Evolutionary conservation across 2,797 vertebrate species (phyloP).

Genomic region (Mastacembelus armatus): DNA sequence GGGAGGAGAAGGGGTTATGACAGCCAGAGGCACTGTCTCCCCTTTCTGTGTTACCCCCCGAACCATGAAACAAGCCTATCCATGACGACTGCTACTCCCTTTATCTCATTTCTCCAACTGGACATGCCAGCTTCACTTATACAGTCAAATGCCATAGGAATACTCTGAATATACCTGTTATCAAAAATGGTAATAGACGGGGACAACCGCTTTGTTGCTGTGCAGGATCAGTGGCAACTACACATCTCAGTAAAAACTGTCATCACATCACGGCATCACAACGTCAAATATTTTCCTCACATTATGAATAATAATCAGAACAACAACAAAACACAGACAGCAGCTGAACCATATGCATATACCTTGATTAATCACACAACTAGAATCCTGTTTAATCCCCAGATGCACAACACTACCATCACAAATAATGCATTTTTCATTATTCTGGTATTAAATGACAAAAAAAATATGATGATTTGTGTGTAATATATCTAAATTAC

Average conservation of each 20-base stretch:
- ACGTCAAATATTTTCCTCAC: slow-evolving; percentile 15
- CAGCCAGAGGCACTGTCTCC: slow-evolving; percentile 78
- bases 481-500: slow-evolving; percentile 17
- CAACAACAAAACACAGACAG: slow-evolving; percentile 17
- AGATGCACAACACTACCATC: slow-evolving; percentile 1
- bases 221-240: slow-evolving; percentile 37
- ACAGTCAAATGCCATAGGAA: slow-evolving; percentile 45
- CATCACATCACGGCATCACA: slow-evolving; percentile 28
- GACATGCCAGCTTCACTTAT: slow-evolving; percentile 48
- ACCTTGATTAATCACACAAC: neutral
- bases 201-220: slow-evolving; percentile 35
- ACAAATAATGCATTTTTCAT: slow-evolving; percentile 25
- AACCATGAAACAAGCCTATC: slow-evolving; percentile 72
- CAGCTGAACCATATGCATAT: neutral
- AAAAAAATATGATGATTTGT: slow-evolving; percentile 7
- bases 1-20: slow-evolving; percentile 68
- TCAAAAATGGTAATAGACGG: slow-evolving; percentile 52
- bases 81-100: slow-evolving; percentile 57
- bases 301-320: slow-evolving; percentile 26
- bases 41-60: slow-evolving; percentile 58
- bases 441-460: slow-evolving; percentile 11
- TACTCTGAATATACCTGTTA: slow-evolving; percentile 56
- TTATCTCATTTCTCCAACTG: slow-evolving; percentile 59
- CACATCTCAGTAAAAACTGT: slow-evolving; percentile 23
- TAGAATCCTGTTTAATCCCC: neutral